These are phyloP conservation scores for Andinoacara biseriatus DNA, from an alignment of 2,113 vertebrate species.

Conservation along the genomic window DNA sequence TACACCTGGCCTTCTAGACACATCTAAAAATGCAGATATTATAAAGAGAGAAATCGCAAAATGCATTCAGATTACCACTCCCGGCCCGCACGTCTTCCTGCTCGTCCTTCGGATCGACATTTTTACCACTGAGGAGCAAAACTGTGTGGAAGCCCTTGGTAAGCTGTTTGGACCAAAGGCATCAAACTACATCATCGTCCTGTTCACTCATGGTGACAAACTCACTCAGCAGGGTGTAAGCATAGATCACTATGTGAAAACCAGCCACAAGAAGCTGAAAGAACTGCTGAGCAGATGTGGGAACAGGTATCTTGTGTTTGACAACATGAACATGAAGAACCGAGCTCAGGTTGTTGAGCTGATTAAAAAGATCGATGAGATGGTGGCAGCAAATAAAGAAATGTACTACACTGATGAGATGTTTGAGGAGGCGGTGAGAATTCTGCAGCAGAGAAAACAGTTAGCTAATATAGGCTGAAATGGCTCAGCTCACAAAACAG, in stretches of 20 bases:
- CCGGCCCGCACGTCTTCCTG: neutral
- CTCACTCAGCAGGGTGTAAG: neutral
- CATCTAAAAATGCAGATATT: rapidly evolving
- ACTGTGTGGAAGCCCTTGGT: slow-evolving; percentile 39
- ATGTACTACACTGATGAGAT: slow-evolving; percentile 1
- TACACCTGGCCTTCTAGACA: slow-evolving; percentile 35
- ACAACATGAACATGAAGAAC: slow-evolving; percentile 36
- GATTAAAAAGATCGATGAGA: slow-evolving; percentile 26
- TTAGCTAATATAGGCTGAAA: no score
- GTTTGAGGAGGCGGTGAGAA: neutral
- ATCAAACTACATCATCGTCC: neutral
- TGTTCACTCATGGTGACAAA: neutral
- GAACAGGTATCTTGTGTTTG: slow-evolving; percentile 28
- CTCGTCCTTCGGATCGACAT: slow-evolving; percentile 19
- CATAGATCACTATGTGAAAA: neutral
- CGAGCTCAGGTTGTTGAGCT: neutral
- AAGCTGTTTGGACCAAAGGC: slow-evolving; percentile 36
- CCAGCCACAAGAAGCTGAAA: neutral
- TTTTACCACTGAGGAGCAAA: slow-evolving; percentile 50
- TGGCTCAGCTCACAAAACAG: no score
- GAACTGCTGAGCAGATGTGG: slow-evolving; percentile 35
- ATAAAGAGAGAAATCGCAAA: neutral
- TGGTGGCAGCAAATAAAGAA: slow-evolving; percentile 45
- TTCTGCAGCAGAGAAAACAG: no score
- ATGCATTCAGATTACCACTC: neutral